A percentile compares a stretch with the other conserved stretches of the same genome.
These are phyloP conservation scores for Colaptes auratus DNA, from an alignment of 2,113 vertebrate genomes.

Conservation along the genomic window DNA sequence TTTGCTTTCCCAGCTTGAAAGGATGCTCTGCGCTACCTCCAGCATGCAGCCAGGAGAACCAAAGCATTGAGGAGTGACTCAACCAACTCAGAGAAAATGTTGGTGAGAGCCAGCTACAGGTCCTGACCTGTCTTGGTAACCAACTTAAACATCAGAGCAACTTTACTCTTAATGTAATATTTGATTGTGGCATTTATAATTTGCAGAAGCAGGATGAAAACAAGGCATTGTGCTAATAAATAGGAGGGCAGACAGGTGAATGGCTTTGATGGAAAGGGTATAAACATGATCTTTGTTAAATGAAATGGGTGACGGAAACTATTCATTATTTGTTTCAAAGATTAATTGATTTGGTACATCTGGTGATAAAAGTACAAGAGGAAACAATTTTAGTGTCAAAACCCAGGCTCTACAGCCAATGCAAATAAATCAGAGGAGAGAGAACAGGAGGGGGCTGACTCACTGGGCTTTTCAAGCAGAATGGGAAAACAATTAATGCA, in stretches of 20 bases:
- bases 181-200: not conserved
- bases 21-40: not conserved
- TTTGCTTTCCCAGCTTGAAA: not conserved
- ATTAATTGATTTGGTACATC: not conserved
- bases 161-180: not conserved
- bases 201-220: not conserved
- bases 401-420: not conserved
- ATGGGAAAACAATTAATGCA: not conserved
- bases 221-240: not conserved
- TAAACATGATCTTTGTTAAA: not conserved
- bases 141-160: not conserved
- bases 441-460: rapidly evolving
- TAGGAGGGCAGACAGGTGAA: not conserved
- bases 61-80: not conserved
- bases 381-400: not conserved
- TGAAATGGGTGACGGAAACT: too few species aligned
- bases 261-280: not conserved
- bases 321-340: too few species aligned
- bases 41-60: not conserved
- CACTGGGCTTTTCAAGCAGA: not conserved
- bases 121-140: not conserved
- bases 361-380: not conserved
- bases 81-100: not conserved
- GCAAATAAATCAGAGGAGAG: not conserved
- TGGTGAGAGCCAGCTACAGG: not conserved